Percentiles rank a stretch among this genome's conserved stretches.
These are phyloP conservation scores for Congeria kusceri DNA, from an alignment of 2,888 invertebrate genomes.

Conservation along the genomic window DNA sequence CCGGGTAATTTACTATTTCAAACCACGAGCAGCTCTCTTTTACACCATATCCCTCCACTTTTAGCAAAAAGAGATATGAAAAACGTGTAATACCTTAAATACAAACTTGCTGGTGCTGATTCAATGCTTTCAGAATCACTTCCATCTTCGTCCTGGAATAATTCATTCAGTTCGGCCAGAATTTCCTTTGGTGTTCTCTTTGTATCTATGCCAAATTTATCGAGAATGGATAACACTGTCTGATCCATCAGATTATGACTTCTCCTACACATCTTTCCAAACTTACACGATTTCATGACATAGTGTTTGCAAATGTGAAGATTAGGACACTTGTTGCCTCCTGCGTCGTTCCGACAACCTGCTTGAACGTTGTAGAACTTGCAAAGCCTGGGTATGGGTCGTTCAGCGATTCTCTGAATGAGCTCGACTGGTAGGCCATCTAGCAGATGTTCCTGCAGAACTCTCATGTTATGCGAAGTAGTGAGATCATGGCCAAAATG, in stretches of 20 bases:
- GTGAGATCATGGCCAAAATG: slow-evolving; percentile 71
- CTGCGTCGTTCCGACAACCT: slow-evolving; percentile 57
- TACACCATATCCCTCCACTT: too few relatives aligned
- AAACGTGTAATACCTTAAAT: neutral
- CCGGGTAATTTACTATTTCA: too few relatives aligned
- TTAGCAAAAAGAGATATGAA: neutral
- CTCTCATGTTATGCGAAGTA: slow-evolving; percentile 60
- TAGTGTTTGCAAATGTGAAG: slow-evolving; percentile 70
- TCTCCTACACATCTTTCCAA: slow-evolving; percentile 64
- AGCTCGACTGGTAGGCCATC: slow-evolving; percentile 49
- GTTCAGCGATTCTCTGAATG: slow-evolving; percentile 53
- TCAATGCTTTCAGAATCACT: slow-evolving; percentile 22
- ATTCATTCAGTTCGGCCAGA: slow-evolving; percentile 53
- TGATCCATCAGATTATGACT: slow-evolving; percentile 61
- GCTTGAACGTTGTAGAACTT: slow-evolving; percentile 65
- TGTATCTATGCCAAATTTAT: slow-evolving; percentile 62
- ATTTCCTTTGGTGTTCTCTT: slow-evolving; percentile 64
- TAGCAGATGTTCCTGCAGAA: slow-evolving; percentile 58
- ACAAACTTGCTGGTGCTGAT: slow-evolving; percentile 5
- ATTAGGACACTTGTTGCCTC: slow-evolving; percentile 56
- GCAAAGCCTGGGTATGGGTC: slow-evolving; percentile 67
- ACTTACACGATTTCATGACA: slow-evolving; percentile 60
- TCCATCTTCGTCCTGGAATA: slow-evolving; percentile 2
- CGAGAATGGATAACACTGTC: slow-evolving; percentile 44
- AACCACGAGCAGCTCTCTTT: too few relatives aligned